Base-by-base conservation (phyloP, 2,797 vertebrate genomes). In the Silurus lanzhouensis region DNA sequence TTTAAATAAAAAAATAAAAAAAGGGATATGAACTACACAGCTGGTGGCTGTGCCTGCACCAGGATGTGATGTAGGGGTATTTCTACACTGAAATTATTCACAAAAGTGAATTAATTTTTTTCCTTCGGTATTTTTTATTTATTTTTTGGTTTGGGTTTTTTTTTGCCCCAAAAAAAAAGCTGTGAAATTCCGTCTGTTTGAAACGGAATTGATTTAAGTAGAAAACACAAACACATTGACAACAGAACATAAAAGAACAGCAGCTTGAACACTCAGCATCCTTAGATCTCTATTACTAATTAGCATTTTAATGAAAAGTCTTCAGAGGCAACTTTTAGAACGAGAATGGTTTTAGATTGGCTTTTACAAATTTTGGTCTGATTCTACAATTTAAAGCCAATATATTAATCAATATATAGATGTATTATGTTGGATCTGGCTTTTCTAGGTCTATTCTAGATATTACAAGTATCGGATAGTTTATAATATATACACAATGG, bases 51-150 rank as follows among this genome's bases (percentile, higher is more conserved):
- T 78, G 46, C 48, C 60, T 74, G 70, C 85, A 83, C 84, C 88
- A 88, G 83, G 84, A 88, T 88, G 81, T 88, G 86, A 88, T 88
- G 84, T 82, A 86, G 76, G 86, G 88, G 83, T 75, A 86, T 87
- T 88, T 87, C 57, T 88, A 81, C 84, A 80, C 71, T 83, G 81
- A 87, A 76, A 86, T 87, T 68, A 83, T 79, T 82, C 68, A 82
- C 82, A 76, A 44, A 89, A 76, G 66, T 46, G 66, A 27, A 46
- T 67, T 84, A 86, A 82, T 78, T 83, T 86, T 79, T 46, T 81
- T 83, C 46, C 38, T 76, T 68, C 38, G 10, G 82, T 79, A 38
- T 14, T 57, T 31, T 61, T 83, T 63, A 48, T 76, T 8, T 20
- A 1, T 22, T 17, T 38, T 82, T 48, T 22, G 48, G 25, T 46